Conservation (phyloP, 2,888 invertebrate genomes). For the Xestobium rufovillosum region DNA sequence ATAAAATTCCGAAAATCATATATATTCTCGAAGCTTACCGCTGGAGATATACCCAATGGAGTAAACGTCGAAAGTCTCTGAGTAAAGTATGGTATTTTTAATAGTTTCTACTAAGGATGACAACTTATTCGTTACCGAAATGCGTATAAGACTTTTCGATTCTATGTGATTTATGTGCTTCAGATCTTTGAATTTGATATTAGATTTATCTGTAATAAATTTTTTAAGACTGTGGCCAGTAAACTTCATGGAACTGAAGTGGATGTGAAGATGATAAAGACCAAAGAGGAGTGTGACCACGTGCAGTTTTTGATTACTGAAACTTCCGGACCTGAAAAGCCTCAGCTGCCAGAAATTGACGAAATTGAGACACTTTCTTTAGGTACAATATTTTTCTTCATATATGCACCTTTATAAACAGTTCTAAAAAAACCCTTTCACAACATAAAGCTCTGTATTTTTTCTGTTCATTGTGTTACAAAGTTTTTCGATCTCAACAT, state of each 20-base stretch:
- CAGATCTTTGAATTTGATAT: too few relatives aligned
- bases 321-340: constrained; percentile 59
- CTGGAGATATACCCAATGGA: too few relatives aligned
- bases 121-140: too few relatives aligned
- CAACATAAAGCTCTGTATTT: not conserved
- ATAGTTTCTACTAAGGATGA: too few relatives aligned
- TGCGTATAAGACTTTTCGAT: too few relatives aligned
- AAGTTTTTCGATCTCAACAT: too few relatives aligned
- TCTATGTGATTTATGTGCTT: not conserved
- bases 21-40: too few relatives aligned
- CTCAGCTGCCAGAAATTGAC: constrained; percentile 60
- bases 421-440: not conserved
- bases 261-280: constrained; percentile 81
- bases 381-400: constrained; percentile 43
- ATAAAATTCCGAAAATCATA: too few relatives aligned
- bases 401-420: constrained; percentile 4
- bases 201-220: too few relatives aligned
- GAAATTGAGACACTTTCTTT: constrained; percentile 65
- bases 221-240: constrained; percentile 87
- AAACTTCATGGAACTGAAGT: constrained; percentile 90
- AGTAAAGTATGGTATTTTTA: too few relatives aligned
- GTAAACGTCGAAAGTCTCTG: too few relatives aligned
- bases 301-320: constrained; percentile 90
- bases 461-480: too few relatives aligned
- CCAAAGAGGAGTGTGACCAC: constrained; percentile 83